A percentile compares a stretch with the other conserved stretches of the same genome.
Conservation (phyloP, 2,113 vertebrate genomes). For the Hippocampus mohnikei region DNA sequence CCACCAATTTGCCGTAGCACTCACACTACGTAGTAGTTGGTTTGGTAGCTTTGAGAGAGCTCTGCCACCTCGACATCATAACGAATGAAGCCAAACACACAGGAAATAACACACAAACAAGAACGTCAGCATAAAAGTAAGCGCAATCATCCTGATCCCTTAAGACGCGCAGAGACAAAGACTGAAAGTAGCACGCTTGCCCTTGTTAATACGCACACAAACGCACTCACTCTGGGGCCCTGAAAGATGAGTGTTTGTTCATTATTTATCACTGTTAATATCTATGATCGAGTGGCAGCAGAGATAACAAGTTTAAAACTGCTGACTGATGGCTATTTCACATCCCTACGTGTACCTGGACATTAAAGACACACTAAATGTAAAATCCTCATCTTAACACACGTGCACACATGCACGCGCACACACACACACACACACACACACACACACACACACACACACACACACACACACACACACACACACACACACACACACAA, state of each 20-base stretch:
- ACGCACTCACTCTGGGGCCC: conserved; percentile 3
- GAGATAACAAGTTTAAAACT: conserved; percentile 54
- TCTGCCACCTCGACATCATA: conserved; percentile 3
- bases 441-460: conserved; percentile 15
- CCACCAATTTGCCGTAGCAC: background rate
- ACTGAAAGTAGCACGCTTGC: background rate
- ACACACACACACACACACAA: conserved; percentile 2
- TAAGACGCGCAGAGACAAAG: conserved; percentile 20
- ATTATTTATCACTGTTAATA: conserved; percentile 58
- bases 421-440: background rate
- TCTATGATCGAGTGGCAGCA: conserved; percentile 44
- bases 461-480: too few relatives aligned
- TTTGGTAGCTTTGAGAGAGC: background rate
- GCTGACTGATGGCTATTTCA: conserved; percentile 53
- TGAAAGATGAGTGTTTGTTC: conserved; percentile 38
- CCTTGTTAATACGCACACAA: background rate
- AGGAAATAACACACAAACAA: background rate
- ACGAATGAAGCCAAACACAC: conserved; percentile 4
- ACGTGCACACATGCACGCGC: background rate
- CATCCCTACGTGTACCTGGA: conserved; percentile 12
- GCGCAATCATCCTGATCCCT: conserved; percentile 8
- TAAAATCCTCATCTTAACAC: conserved; percentile 7
- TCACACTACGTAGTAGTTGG: background rate
- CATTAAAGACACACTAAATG: conserved; percentile 5
- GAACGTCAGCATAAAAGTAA: conserved; percentile 15